Conservation (phyloP, 37 sponge, comb jelly and placozoan genomes). For the Ephydatia muelleri region DNA sequence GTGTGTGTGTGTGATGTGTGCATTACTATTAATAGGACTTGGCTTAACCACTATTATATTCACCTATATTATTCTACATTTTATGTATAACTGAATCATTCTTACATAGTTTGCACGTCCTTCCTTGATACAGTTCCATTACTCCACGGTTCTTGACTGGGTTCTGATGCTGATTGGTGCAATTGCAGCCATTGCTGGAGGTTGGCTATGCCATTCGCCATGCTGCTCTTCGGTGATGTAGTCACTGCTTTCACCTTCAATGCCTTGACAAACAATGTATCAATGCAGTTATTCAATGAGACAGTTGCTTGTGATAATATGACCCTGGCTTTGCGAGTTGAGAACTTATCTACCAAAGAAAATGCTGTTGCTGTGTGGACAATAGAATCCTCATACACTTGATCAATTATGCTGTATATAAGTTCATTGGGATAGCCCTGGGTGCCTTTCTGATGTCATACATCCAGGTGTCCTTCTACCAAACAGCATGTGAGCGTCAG, state of each 20-base stretch:
- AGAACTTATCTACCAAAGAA: no score
- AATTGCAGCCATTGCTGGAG: slow-evolving; percentile 57
- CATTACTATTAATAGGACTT: no score
- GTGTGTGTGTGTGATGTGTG: no score
- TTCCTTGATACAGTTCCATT: slow-evolving; percentile 65
- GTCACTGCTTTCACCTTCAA: slow-evolving; percentile 50
- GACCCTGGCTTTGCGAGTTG: background rate
- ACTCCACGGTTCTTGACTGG: slow-evolving; percentile 53
- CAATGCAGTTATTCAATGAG: background rate
- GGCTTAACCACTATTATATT: no score
- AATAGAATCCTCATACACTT: background rate
- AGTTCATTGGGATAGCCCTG: slow-evolving; percentile 39
- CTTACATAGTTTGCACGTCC: background rate
- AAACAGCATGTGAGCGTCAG: slow-evolving; percentile 62
- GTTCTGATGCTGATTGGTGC: slow-evolving; percentile 61
- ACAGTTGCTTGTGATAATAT: background rate
- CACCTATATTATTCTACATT: no score
- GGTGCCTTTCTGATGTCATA: slow-evolving; percentile 33
- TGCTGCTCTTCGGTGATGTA: slow-evolving; percentile 71
- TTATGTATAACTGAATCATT: no score
- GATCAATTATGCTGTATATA: slow-evolving; percentile 7
- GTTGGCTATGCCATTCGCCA: slow-evolving; percentile 61
- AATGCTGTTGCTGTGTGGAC: slow-evolving; percentile 5
- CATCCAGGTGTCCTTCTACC: slow-evolving; percentile 63
- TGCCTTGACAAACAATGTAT: no score